Conservation (phyloP, 1,140 invertebrate genomes). For the Anthonomus grandis region DNA sequence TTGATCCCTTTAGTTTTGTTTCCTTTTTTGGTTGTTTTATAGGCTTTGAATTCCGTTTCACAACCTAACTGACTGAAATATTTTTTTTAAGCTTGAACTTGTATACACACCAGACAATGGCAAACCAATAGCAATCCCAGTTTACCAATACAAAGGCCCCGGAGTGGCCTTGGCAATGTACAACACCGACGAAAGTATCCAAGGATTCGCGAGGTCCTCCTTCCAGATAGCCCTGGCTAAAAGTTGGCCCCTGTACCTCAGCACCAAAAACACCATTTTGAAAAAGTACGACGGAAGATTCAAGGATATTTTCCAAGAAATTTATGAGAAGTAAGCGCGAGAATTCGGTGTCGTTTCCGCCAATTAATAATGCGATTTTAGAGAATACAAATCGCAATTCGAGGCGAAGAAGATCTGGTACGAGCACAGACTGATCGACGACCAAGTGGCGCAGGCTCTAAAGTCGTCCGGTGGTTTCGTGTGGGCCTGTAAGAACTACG, state of each 20-base stretch:
- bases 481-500: conserved; percentile 92
- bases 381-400: conserved; percentile 73
- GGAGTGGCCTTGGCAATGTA: conserved; percentile 86
- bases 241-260: conserved; percentile 80
- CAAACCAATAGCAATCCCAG: conserved; percentile 52
- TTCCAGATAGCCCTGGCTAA: conserved; percentile 81
- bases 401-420: conserved; percentile 82
- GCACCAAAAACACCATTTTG: conserved; percentile 90
- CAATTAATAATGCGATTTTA: conserved; percentile 46
- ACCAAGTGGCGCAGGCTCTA: conserved; percentile 87
- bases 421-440: conserved; percentile 89
- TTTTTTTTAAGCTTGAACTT: conserved; percentile 59
- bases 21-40: not conserved
- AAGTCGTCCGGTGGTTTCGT: conserved; percentile 81
- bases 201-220: conserved; percentile 79
- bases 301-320: conserved; percentile 90
- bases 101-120: conserved; percentile 64
- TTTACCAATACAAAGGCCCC: conserved; percentile 72
- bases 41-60: not conserved
- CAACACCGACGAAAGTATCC: conserved; percentile 84
- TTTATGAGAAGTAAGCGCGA: conserved; percentile 69
- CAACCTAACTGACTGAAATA: too few relatives aligned
- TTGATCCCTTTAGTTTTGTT: too few relatives aligned
- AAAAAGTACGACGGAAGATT: conserved; percentile 90
- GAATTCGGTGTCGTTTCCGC: too few relatives aligned